Evolutionary conservation across 2,888 invertebrate genomes (phyloP), one percentile per base, ranked within the genome.

Genomic region (Empis livida): DNA sequence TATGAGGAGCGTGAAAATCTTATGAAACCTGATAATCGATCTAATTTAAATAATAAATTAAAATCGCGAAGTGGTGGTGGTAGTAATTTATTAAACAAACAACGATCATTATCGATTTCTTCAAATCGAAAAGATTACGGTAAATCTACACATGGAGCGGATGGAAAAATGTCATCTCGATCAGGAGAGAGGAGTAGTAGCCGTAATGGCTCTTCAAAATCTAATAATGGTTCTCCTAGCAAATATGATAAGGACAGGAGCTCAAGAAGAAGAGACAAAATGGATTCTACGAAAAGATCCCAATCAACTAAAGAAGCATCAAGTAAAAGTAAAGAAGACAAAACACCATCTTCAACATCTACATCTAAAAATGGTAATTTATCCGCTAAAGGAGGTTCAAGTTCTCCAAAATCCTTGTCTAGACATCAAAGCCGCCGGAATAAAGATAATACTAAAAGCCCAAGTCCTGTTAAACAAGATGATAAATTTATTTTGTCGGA

Each of bases 361-460:
- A 39, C 44, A n/a, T 27, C 27, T 9, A 39, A 42, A 20, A 17
- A 8, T 9, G 23, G 23, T 27, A 44, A 27, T 27, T 14, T n/a
- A 14, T 43, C 49, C 5, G 42, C 50, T 8, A 49, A 40, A 8
- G 37, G 42, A 16, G 27, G 27, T 9, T 38, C 37, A 17, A 35
- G 16, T 6, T 45, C 41, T 4, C 10, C 48, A 17, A 44, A 42
- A 17, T 40, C 72, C 61, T 76, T 75, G 67, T 75, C 76, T 58
- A 73, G 80, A 47, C 77, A 77, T 63, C 83, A 82, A 71, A 73
- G 80, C 62, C 71, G 81, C 48, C 73, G 82, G 48, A 80, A 81
- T 64, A 71, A 76, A 53, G 76, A 77, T 52, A 73, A 71, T 55
- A 77, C 76, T 23, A 72, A 73, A 58, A 80, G 77, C 64, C 79